Evolutionary conservation across 2,113 vertebrate genomes (phyloP), one percentile per base, ranked within the genome.

Genomic region (Leucosticte australis): DNA sequence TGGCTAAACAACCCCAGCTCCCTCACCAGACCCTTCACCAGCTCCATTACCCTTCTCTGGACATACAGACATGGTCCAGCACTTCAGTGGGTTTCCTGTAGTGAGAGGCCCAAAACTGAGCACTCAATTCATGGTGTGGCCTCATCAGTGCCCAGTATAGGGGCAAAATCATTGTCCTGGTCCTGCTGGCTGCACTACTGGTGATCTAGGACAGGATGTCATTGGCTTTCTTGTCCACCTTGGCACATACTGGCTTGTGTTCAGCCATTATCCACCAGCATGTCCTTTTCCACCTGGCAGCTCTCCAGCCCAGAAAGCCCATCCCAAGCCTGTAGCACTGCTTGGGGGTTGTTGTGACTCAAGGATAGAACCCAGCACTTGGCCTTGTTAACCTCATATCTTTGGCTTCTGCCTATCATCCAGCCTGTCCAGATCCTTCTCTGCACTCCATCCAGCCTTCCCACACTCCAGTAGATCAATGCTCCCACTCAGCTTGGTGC

Each of bases 1-100:
- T 60, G 39, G 33, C 27, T 44, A 69, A 68, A 37, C 4, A 37
- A 2, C 1, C 11, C 21, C 14, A 33, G 33, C 2, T 86, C 6
- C 14, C 18, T 44, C 63, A 44, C 18, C 23, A 52, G 33, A 23
- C 10, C 5, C 4, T 46, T 60, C 22, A 37, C 27, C 27, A 59
- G 14, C 17, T 23, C 46, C 14, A 15, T 5, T 53, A 3, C 12
- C 18, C 46, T 60, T 28, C 33, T 33, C 33, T 37, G 33, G 22
- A 28, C 18, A 19, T 2, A 1, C 2, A 26, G 31, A 52, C 14
- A 15, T 0, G 1, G 4, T 68, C 8, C 22, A 33, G 12, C 27
- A 19, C 8, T 30, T 60, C 33, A 31, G 0, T 26, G 10, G 33
- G 4, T 49, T 75, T 50, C 16, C 11, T n/a, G 23, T 15, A 33